Evolutionary conservation across 2,888 invertebrate species (phyloP).

Genomic region (Trissoscelio sp.): DNA sequence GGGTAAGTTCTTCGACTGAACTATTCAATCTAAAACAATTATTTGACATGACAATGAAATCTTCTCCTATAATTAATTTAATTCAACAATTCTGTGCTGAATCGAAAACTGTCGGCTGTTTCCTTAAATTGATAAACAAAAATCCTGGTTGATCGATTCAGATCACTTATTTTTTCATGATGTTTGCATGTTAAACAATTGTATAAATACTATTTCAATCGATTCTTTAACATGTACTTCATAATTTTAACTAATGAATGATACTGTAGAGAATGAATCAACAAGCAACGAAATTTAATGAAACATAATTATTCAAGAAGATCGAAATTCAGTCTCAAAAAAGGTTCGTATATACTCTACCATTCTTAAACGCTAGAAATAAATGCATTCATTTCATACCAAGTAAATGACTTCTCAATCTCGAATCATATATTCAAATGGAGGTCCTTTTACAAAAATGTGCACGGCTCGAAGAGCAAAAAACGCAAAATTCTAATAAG

Average conservation of each 20-base stretch:
- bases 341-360: neutral
- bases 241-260: too few relatives aligned
- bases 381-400: neutral
- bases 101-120: too few relatives aligned
- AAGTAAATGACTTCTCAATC: neutral
- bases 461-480: neutral
- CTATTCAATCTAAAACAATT: neutral
- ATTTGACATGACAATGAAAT: neutral
- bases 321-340: neutral
- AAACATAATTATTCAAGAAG: neutral
- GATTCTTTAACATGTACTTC: neutral
- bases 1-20: constrained; percentile 14
- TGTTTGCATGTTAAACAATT: neutral
- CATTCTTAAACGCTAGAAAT: neutral
- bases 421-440: neutral
- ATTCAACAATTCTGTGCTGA: too few relatives aligned
- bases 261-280: too few relatives aligned
- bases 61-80: neutral
- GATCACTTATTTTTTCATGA: constrained; percentile 5
- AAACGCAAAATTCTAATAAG: too few relatives aligned
- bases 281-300: too few relatives aligned
- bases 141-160: constrained; percentile 12
- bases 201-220: neutral
- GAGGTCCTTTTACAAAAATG: neutral
- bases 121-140: too few relatives aligned